Evolutionary conservation across 2,797 vertebrate species (phyloP), one percentile per base, ranked within the genome.

Genomic region (Bradypodion ventrale): DNA sequence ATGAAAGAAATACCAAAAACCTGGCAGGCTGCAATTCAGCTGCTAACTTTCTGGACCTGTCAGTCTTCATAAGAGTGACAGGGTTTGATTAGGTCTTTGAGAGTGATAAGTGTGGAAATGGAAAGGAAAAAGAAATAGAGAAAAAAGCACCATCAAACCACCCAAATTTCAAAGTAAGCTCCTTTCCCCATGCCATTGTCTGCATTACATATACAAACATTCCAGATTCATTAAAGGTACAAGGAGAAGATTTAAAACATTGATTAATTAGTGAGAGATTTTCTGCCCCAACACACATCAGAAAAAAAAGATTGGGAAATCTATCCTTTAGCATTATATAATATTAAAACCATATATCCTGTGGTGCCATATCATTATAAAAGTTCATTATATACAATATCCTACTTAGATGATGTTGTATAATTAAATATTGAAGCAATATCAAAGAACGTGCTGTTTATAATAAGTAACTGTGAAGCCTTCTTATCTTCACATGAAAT

Each of bases 31-130:
- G 87, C 35, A 91, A 59, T 92, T 90, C 84, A 89, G 85, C 75
- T 83, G 86, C 84, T 59, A 78, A 90, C 80, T 91, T 89, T 84
- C 87, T 92, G 87, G 87, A 85, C 87, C 46, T 5, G 85, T 92
- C 90, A 89, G 88, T 92, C 89, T 91, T 92, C 82, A 74, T 92
- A 90, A 90, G 60, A 90, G 84, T 88, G 89, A 85, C 80, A 89
- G 76, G n/a, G 44, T 90, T 93, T 92, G 88, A 93, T 92, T 84
- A 89, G 85, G 65, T 63, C 89, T 89, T 87, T 84, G 83, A 90
- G 87, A 87, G 63, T 82, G 10, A 5, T 56, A 88, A 78, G 83
- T 89, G 72, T 60, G 86, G 85, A 52, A 15, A 56, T 19, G 12
- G 19, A 13, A 16, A 56, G 19, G 12, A 56, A 56, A 4, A 56